These are phyloP conservation scores for Orius insidiosus DNA, from an alignment of 1,140 invertebrate genomes.

Conservation along the genomic window DNA sequence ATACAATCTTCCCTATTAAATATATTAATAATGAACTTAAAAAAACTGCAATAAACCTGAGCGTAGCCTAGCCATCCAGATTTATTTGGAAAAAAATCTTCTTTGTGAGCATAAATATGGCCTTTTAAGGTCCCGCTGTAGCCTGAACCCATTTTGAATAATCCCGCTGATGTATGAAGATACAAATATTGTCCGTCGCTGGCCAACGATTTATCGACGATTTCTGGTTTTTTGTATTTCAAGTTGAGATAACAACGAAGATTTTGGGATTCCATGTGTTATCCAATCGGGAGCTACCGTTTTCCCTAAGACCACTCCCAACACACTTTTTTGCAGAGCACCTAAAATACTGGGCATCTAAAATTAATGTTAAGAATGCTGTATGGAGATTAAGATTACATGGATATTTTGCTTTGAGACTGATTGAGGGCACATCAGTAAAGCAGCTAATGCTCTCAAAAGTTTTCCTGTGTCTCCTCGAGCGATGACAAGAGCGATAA, in stretches of 20 bases:
- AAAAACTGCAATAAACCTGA: conserved; percentile 46
- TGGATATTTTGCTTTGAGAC: conserved; percentile 62
- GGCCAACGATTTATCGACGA: conserved; percentile 33
- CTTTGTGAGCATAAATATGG: conserved; percentile 62
- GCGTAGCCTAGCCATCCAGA: conserved; percentile 72
- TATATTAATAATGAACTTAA: conserved; percentile 41
- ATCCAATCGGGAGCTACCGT: conserved; percentile 72
- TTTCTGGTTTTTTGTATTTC: neutral
- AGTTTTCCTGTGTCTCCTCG: conserved; percentile 82
- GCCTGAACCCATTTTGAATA: conserved; percentile 83
- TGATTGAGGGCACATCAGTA: conserved; percentile 68
- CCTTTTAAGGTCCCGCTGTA: conserved; percentile 79
- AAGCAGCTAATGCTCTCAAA: conserved; percentile 64
- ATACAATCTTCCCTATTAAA: conserved; percentile 13
- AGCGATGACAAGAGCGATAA: conserved; percentile 80
- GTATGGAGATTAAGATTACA: too few species aligned
- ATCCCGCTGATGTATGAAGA: conserved; percentile 56
- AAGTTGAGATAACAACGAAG: conserved; percentile 36
- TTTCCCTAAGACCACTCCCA: conserved; percentile 71
- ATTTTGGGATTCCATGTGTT: conserved; percentile 64
- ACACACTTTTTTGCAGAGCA: conserved; percentile 72
- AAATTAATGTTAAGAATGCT: too few species aligned
- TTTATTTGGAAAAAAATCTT: conserved; percentile 57
- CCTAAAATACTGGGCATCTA: conserved; percentile 74
- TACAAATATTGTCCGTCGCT: conserved; percentile 83